Conservation (phyloP, 2,113 vertebrate genomes). For the Dolichotis patagonum region DNA sequence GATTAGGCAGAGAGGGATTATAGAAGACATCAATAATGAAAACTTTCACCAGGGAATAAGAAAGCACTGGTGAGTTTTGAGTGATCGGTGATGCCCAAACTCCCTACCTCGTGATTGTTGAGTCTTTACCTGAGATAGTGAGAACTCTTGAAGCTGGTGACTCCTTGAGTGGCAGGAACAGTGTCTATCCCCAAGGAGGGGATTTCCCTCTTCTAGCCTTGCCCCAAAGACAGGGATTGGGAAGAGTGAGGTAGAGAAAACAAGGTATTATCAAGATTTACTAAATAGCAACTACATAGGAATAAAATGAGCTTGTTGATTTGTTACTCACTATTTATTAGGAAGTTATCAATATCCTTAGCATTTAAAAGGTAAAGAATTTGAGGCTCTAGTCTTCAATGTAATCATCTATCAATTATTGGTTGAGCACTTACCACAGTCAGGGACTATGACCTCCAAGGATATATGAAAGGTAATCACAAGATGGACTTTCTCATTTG, state of each 20-base stretch:
- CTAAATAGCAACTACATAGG: background rate
- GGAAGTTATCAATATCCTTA: background rate
- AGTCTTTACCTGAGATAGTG: background rate
- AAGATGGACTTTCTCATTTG: background rate
- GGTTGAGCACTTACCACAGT: background rate
- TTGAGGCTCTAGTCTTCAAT: background rate
- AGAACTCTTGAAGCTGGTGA: background rate
- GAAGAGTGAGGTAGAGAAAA: background rate
- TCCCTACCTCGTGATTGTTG: background rate
- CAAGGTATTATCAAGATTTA: background rate
- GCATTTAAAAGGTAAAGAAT: constrained; percentile 38
- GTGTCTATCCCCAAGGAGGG: background rate
- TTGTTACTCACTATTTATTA: background rate
- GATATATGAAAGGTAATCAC: background rate
- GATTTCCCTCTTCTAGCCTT: background rate
- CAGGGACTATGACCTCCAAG: background rate
- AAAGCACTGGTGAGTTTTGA: background rate
- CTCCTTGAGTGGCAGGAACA: background rate
- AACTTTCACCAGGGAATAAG: background rate
- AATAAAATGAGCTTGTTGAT: background rate
- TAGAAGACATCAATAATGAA: background rate
- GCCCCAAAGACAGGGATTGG: background rate
- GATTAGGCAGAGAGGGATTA: background rate
- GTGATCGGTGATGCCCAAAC: background rate
- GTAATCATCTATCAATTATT: background rate